These are phyloP conservation scores for Crocodylus rhombifer DNA, from an alignment of 2,797 vertebrate species.

Conservation along the genomic window DNA sequence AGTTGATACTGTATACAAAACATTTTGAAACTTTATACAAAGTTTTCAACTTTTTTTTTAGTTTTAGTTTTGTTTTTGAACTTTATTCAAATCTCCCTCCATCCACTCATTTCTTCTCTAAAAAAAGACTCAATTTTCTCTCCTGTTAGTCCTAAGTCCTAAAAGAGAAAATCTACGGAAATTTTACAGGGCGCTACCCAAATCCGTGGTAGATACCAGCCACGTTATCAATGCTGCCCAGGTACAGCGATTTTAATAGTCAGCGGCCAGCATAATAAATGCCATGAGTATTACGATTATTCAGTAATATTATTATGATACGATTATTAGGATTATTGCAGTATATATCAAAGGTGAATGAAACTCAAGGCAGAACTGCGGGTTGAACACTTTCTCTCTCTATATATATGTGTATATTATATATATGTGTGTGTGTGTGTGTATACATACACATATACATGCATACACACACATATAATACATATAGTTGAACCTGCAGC, in stretches of 20 bases:
- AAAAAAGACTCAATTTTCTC: neutral
- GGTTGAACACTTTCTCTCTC: neutral
- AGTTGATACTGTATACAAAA: too few relatives aligned
- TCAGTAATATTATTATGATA: neutral
- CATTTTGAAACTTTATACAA: too few relatives aligned
- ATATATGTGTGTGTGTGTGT: too few relatives aligned
- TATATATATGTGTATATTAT: too few relatives aligned
- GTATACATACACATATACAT: too few relatives aligned
- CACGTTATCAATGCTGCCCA: neutral
- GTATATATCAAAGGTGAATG: neutral
- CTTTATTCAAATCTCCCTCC: neutral
- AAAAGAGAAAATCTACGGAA: neutral
- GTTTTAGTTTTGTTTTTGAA: neutral
- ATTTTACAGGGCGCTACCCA: neutral
- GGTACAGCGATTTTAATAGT: too few relatives aligned
- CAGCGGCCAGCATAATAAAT: neutral
- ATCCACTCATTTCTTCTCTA: rapidly evolving
- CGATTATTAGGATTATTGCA: too few relatives aligned
- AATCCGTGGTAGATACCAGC: neutral
- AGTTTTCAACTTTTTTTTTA: neutral
- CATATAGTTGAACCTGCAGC: too few relatives aligned
- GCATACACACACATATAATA: too few relatives aligned
- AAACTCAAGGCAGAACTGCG: neutral
- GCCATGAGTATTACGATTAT: neutral
- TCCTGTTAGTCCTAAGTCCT: neutral